A percentile compares a stretch with the other conserved stretches of the same genome.
These are phyloP conservation scores for Thryonomys swinderianus DNA, from an alignment of 2,113 vertebrate species.

Conservation along the genomic window DNA sequence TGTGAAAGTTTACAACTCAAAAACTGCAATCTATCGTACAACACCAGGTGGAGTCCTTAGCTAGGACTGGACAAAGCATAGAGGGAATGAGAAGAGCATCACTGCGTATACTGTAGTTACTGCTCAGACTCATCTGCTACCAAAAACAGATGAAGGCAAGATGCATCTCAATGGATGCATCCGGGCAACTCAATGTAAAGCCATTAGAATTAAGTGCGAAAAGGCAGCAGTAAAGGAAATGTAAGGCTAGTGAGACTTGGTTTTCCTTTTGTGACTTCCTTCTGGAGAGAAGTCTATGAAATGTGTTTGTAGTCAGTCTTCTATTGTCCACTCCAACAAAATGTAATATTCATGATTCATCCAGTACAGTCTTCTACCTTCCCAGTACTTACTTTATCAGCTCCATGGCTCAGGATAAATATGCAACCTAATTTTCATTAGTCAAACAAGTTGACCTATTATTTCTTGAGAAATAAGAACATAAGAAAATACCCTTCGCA, in stretches of 20 bases:
- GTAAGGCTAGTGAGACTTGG: background rate
- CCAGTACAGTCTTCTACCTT: background rate
- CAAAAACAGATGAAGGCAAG: background rate
- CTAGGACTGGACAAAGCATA: slow-evolving; percentile 47
- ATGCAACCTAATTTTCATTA: background rate
- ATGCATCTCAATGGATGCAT: slow-evolving; percentile 53
- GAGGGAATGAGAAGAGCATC: slow-evolving; percentile 50
- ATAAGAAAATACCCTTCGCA: background rate
- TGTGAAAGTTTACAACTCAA: background rate
- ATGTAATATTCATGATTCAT: slow-evolving; percentile 3
- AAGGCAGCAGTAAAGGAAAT: background rate
- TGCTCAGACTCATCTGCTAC: too few species aligned
- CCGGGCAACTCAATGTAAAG: slow-evolving; percentile 54
- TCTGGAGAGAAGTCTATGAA: background rate
- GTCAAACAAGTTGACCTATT: background rate
- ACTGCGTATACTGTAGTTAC: background rate
- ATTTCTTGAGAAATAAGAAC: slow-evolving; percentile 19
- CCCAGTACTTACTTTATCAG: background rate
- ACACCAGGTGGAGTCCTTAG: slow-evolving; percentile 46
- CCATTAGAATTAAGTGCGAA: slow-evolving; percentile 67
- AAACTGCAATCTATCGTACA: slow-evolving; percentile 69
- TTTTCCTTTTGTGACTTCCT: background rate
- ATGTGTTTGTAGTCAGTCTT: background rate
- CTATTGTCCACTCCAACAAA: background rate
- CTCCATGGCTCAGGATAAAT: background rate